phyloP scores from a whole-genome alignment of 2,797 vertebrate species.

The Mormyrus proboscirostris region DNA sequence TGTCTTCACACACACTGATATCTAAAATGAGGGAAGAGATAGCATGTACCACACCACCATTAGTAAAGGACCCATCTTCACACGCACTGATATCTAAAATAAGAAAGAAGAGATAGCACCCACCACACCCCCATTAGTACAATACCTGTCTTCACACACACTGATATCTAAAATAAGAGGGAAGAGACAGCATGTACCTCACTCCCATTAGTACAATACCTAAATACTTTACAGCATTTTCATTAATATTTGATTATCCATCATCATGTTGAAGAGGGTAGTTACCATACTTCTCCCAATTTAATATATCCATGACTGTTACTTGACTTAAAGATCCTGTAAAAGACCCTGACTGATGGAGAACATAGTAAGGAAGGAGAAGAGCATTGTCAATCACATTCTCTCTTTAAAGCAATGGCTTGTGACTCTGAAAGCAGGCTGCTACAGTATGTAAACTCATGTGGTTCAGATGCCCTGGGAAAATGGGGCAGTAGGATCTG shows the following conservation, averaged over 20 bases:
- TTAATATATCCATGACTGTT: background rate
- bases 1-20: slow-evolving; percentile 63
- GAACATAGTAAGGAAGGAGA: background rate
- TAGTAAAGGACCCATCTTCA: slow-evolving; percentile 48
- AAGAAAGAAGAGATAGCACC: slow-evolving; percentile 23
- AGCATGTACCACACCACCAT: slow-evolving; percentile 22
- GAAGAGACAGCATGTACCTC: background rate
- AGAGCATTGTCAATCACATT: background rate
- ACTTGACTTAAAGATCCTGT: background rate
- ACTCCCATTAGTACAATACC: background rate
- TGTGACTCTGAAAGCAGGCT: background rate
- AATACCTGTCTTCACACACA: slow-evolving; percentile 47
- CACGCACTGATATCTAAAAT: slow-evolving; percentile 44
- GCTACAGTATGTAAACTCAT: background rate
- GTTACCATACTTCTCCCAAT: background rate
- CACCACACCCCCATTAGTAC: slow-evolving; percentile 41
- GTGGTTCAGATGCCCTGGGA: background rate
- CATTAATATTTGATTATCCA: background rate
- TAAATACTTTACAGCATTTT: background rate
- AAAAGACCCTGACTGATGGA: background rate
- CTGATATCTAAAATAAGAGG: background rate
- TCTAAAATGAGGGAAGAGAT: slow-evolving; percentile 47
- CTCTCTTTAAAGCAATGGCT: background rate
- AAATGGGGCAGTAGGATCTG: background rate
- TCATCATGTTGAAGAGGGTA: background rate